Evolutionary conservation across 1,140 invertebrate genomes (phyloP), one percentile per base, ranked within the genome.

Genomic region (Helicorthomorpha holstii): DNA sequence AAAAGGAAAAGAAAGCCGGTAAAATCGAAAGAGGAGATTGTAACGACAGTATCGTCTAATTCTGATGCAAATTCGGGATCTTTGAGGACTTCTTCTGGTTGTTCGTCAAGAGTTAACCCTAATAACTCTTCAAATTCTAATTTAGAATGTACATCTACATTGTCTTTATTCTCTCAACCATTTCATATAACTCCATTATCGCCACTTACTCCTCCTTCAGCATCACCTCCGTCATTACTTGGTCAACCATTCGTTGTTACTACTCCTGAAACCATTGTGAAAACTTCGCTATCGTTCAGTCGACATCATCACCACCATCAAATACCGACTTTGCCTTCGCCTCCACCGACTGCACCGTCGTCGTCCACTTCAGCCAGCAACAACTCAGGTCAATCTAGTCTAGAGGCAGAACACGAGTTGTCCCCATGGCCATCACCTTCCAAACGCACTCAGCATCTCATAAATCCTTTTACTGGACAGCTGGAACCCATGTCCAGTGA

Each of bases 381-480:
- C 29, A 49, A 49, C 26, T 23, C 21, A 12, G 48, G 48, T 10
- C 44, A 46, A 19, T 53, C 48, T 55, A 54, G 46, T 48, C 49
- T 47, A 46, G 58, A 56, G 23, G 50, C 49, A 29, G 61, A 60
- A 51, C 29, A 34, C 16, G 29, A 34, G 16, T 19, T 58, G n/a
- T 46, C 49, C 27, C 57, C 57, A 34, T 59, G 54, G 48, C 56
- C 58, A 34, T 57, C 58, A 34, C 56, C 58, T 3, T 47, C 52
- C 53, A 76, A 79, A 58, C 73, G 76, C 50, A 71, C 78, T 45
- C 80, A 83, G 60, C 83, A 83, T 70, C 75, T 90, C 1, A 85
- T 90, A 27, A 92, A 90, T 71, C 86, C 86, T 2, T 72, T 87
- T 55, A 89, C 86, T 3, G 86, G 86, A 14, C 78, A 84, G 57